Evolutionary conservation across 2,797 vertebrate genomes (phyloP), one percentile per base, ranked within the genome.

Genomic region (Vireo griseus): DNA sequence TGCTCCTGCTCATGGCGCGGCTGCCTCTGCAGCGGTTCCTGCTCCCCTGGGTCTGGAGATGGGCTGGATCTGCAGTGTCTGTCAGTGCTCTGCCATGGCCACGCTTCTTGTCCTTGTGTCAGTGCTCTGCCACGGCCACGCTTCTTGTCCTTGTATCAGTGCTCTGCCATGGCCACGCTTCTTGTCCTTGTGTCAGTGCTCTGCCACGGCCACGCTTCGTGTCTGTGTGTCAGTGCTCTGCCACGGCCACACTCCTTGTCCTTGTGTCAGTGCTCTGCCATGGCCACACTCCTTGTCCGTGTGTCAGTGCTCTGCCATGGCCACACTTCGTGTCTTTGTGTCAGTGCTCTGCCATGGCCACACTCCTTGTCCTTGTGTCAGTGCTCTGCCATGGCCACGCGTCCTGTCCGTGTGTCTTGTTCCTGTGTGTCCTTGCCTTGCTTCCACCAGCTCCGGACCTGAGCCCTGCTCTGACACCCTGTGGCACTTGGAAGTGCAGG

Each of bases 371-470:
- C 35, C 35, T 35, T 35, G 35, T 35, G 35, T 45, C 44, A 8
- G 10, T 66, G 21, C 28, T 22, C 7, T 4, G 37, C 37, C 11
- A 4, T 14, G 35, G 16, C 9, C 15, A 14, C 0, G 5, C 15
- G 8, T 29, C 45, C 16, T 20, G 21, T n/a, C 33, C 3, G 6
- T 29, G 16, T 33, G 21, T 26, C 52, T 16, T 26, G 26, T 33
- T 15, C 14, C 45, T 4, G 6, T 28, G n/a, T 33, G 24, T 58
- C 45, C 21, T 26, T 26, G 10, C 52, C 0, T 0, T 20, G 40
- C 39, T 78, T 88, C 33, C 0, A 0, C 11, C 57, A 24, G 40
- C n/a, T 21, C 37, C 0, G 0, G 4, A 4, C 8, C 9, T 1
- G 51, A 45, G 63, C 65, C 29, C 39, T 5, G 5, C 57, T 28